A percentile compares a stretch with the other conserved stretches of the same genome.
These are phyloP conservation scores for Sturnus vulgaris DNA, from an alignment of 2,113 vertebrate species.

Conservation along the genomic window DNA sequence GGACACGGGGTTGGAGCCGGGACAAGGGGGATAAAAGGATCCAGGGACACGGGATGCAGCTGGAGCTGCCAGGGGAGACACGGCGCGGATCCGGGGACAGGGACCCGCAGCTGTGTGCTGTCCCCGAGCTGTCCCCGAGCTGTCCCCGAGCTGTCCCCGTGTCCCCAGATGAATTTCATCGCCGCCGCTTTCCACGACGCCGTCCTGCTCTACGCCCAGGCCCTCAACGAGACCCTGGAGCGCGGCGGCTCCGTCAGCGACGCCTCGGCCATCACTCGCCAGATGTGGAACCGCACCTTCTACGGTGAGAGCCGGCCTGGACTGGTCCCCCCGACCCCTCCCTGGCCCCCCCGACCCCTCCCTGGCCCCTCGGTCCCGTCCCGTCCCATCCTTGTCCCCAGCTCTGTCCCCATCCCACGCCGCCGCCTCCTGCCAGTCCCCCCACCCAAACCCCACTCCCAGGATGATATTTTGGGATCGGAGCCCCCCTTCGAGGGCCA, in stretches of 20 bases:
- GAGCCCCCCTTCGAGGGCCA: too few relatives aligned
- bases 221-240: constrained; percentile 67
- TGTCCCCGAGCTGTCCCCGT: accelerated
- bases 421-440: too few relatives aligned
- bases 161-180: constrained; percentile 73
- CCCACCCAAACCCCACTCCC: too few relatives aligned
- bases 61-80: neutral
- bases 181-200: constrained; percentile 74
- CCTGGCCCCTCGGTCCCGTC: too few relatives aligned
- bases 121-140: neutral
- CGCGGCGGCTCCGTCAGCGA: constrained; percentile 55
- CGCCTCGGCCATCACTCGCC: constrained; percentile 48
- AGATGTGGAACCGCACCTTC: constrained; percentile 79
- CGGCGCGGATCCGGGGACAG: neutral
- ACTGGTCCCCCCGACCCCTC: neutral
- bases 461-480: too few relatives aligned
- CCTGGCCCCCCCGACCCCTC: neutral
- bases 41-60: too few relatives aligned
- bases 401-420: too few relatives aligned
- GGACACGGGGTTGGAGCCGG: neutral
- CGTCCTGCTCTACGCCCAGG: constrained; percentile 74
- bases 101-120: accelerated
- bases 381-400: too few relatives aligned
- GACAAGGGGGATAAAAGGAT: neutral
- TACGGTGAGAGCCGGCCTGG: constrained; percentile 45